Evolutionary conservation across 1,140 invertebrate genomes (phyloP), one percentile per base, ranked within the genome.

Genomic region (Anastatus disparis): DNA sequence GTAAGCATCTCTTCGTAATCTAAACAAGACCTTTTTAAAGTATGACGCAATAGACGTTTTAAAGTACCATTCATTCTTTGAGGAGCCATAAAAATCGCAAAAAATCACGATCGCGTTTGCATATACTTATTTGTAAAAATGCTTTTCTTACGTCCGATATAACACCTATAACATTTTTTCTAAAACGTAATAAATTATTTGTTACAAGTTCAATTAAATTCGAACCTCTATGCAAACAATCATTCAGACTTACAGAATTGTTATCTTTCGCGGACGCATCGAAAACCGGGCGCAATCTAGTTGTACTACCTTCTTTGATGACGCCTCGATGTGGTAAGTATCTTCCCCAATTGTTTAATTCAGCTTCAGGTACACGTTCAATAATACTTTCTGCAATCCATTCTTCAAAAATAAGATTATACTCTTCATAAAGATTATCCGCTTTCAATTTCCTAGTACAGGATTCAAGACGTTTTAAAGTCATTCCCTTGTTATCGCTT

Each of bases 101-200:
- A 66, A 74, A 77, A 50, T 81, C 72, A 59, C 83, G 46, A 67
- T 86, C 78, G 0, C 62, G 46, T 40, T 63, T 40, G 62, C 59
- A 15, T 6, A 86, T 15, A 13, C 26, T 42, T 26, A 87, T 82
- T 69, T 82, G 77, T 26, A 82, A 71, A 76, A 86, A 87, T 0
- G 82, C 83, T 58, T 84, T 83, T 55, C 75, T 68, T 2, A 86
- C 84, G 53, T 87, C 84, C 7, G 83, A 73, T 6, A 77, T 76
- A 1, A 85, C 74, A 20, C 79, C 83, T 55, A 82, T 78, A 38
- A 67, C 74, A 13, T 75, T 75, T 53, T 42, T 63, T 50, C 84
- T 50, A 72, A 87, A 87, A 20, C 73, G 53, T 12, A 79, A 22
- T 20, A 87, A 52, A 27, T 83, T 63, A 2, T 72, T 26, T 17